Conservation (phyloP, 2,797 vertebrate genomes). For the Semotilus atromaculatus region DNA sequence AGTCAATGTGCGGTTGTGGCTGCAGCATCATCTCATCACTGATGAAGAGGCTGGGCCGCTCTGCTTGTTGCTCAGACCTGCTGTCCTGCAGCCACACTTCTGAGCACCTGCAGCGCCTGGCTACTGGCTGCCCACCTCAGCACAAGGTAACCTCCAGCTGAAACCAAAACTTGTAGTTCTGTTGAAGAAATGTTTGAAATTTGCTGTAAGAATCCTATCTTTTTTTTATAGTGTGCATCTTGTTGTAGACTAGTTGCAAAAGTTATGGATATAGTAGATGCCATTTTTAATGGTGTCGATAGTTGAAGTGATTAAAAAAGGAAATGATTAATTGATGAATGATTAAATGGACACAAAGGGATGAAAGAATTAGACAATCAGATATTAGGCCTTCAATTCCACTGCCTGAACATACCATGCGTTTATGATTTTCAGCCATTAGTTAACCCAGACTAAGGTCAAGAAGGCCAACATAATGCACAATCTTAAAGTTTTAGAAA, state of each 20-base stretch:
- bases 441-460: not conserved
- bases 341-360: not conserved
- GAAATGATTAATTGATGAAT: not conserved
- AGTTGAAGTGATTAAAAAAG: not conserved
- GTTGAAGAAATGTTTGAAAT: not conserved
- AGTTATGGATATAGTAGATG: not conserved
- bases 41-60: constrained; percentile 99
- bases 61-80: constrained; percentile 95
- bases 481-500: not conserved
- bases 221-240: not conserved
- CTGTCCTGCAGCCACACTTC: constrained; percentile 93
- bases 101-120: constrained; percentile 94
- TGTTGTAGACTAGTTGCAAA: not conserved
- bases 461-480: not conserved
- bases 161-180: not conserved
- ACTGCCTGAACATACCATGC: not conserved
- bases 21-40: constrained; percentile 98
- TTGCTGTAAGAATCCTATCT: not conserved
- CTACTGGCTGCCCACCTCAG: constrained; percentile 87
- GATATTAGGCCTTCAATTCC: not conserved
- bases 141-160: constrained; percentile 86
- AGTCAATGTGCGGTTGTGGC: constrained; percentile 98
- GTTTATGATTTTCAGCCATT: not conserved
- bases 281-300: not conserved
- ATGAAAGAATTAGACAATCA: not conserved